phyloP scores from a whole-genome alignment of 2,113 vertebrate species.

The Cochlearius cochlearius region DNA sequence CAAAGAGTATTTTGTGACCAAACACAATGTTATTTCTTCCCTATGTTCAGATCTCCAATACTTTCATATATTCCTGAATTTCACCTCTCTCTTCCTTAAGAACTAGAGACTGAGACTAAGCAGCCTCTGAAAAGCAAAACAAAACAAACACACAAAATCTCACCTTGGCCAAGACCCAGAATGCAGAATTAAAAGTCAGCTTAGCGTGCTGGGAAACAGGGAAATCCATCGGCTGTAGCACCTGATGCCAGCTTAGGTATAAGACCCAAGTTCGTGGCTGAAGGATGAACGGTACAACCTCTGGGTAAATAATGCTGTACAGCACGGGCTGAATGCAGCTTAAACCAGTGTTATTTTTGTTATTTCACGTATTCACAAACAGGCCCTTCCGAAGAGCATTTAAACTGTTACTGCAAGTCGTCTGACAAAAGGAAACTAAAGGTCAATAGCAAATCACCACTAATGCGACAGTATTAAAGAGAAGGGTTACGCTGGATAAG shows the following conservation, averaged over 20 bases:
- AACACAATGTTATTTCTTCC: neutral
- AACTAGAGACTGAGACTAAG: neutral
- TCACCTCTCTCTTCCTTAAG: neutral
- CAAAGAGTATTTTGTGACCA: neutral
- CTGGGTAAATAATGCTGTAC: neutral
- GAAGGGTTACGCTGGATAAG: neutral
- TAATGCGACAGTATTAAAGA: neutral
- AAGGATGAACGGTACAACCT: neutral
- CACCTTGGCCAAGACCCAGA: neutral
- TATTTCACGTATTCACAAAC: neutral
- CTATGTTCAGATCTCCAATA: neutral
- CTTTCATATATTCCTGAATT: neutral
- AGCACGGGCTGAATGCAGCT: neutral
- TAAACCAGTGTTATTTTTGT: neutral
- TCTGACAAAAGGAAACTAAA: neutral
- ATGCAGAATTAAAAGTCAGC: neutral
- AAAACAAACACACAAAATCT: neutral
- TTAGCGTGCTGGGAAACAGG: neutral
- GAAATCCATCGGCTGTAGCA: neutral
- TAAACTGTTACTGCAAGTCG: neutral
- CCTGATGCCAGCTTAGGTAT: neutral
- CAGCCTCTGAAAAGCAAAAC: neutral
- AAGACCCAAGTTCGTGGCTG: rapidly evolving
- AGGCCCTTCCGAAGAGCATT: neutral
- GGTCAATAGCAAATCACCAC: neutral